Conservation (phyloP, 2,113 vertebrate genomes). For the Oplegnathus fasciatus region DNA sequence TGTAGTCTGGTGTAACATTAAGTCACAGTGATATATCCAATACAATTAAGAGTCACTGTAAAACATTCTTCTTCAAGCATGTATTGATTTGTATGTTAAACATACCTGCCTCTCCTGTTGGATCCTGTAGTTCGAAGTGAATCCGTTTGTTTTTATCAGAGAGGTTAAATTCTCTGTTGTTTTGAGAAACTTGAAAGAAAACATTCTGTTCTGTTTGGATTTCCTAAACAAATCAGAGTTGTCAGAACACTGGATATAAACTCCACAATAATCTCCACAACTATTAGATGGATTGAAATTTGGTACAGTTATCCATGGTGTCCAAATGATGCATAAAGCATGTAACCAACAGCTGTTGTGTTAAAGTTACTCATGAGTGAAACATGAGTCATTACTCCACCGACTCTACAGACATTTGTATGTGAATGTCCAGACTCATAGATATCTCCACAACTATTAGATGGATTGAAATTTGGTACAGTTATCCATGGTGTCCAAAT, state of each 20-base stretch:
- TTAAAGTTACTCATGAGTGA: too few species aligned
- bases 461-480: not conserved
- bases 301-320: not conserved
- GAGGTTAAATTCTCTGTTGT: not conserved
- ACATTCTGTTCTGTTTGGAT: slow-evolving; percentile 33
- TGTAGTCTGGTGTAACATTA: too few species aligned
- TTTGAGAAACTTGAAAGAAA: slow-evolving; percentile 47
- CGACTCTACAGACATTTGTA: too few species aligned
- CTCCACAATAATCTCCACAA: not conserved
- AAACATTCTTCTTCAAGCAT: not conserved
- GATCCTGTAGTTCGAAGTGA: not conserved
- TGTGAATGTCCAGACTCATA: not conserved
- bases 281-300: not conserved
- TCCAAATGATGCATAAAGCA: not conserved
- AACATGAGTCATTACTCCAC: too few species aligned
- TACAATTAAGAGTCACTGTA: not conserved
- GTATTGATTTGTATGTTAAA: not conserved
- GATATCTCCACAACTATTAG: not conserved
- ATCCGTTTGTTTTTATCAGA: not conserved
- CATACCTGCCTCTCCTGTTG: not conserved
- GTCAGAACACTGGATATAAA: not conserved
- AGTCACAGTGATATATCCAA: not conserved
- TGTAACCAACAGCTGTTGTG: too few species aligned
- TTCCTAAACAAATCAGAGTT: not conserved
- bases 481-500: not conserved